Evolutionary conservation across 2,888 invertebrate species (phyloP), one percentile per base, ranked within the genome.

Genomic region (Rhamnusium bicolor): DNA sequence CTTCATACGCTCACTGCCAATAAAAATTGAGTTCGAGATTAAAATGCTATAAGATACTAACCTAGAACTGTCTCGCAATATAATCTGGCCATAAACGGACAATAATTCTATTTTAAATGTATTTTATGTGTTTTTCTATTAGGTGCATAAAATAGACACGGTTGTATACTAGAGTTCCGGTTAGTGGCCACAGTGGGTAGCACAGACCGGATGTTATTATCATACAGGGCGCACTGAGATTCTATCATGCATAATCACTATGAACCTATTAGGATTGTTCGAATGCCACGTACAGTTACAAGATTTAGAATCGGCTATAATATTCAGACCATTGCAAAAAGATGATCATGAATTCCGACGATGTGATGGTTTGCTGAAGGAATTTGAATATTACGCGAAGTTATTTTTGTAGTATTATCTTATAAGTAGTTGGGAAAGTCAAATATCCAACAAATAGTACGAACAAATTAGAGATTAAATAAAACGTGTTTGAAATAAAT

Each of bases 161-260:
- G 65, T 65, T 51, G 19, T 65, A 29, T 18, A 19, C 29, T 18
- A 53, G 21, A 53, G 65, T 65, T 65, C 65, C 65, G 65, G 65
- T 65, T 27, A 65, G 65, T 32, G n/a, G 19, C 65, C 47, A 63
- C 63, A 24, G 63, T 63, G 51, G 16, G 18, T 8, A 49, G 49
- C 63, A 18, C 32, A 53, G 51, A 53, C 65, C 65, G 65, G 65
- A 65, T 53, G 65, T 53, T 32, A 53, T 65, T 65, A 65, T 65
- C 65, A 65, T 65, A 54, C 32, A 32, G 65, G 65, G 65, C 54
- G 18, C 53, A 19, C 53, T 53, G 65, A 65, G 65, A 65, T 65
- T 65, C 65, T 16, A 53, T 65, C 65, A 65, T 53, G 53, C 65
- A 65, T 65, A 53, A 54, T 65, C 53, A 53, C 53, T 53, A 32